Evolutionary conservation across 2,888 invertebrate species (phyloP), one percentile per base, ranked within the genome.

Genomic region (Harpalus rubripes): DNA sequence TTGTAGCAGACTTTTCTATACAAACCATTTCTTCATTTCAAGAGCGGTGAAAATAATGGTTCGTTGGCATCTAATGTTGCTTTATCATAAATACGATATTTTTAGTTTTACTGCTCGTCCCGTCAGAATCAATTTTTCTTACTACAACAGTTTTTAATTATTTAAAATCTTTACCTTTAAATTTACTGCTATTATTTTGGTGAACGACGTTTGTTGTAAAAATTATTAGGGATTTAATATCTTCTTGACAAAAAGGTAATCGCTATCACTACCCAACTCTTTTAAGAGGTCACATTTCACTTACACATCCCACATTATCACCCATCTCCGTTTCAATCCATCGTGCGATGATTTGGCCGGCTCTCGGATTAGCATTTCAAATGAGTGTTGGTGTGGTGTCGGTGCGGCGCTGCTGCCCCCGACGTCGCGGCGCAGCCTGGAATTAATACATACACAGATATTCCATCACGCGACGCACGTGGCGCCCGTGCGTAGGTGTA

Each of bases 371-470:
- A 82, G 74, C 82, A 82, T 82, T 82, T 82, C 82, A 82, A 82
- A 82, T 82, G 56, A 72, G 65, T 15, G 26, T 32, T 61, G 59
- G 22, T 78, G 52, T 32, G 32, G 58, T 12, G 8, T n/a, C 44
- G 63, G 16, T 12, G 81, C 32, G 81, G 10, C 15, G n/a, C 56
- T 26, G 32, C 68, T 39, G 32, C 68, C 32, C 32, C 32, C 44
- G 32, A 32, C 32, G 32, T 32, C 32, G n/a, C 68, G 68, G n/a
- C 1, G 68, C 59, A 12, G 59, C n/a, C 72, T 32, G 32, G 58
- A 58, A 82, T 82, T 82, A 82, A 82, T 82, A 82, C 82, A 82
- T 82, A 81, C 82, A 82, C 74, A 82, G 82, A 82, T 82, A 82
- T 82, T 72, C 82, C 82, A 82, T 82, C 52, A 76, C 76, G 76